phyloP scores from a whole-genome alignment of 1,140 invertebrate genomes.

The Octopus bimaculoides region DNA sequence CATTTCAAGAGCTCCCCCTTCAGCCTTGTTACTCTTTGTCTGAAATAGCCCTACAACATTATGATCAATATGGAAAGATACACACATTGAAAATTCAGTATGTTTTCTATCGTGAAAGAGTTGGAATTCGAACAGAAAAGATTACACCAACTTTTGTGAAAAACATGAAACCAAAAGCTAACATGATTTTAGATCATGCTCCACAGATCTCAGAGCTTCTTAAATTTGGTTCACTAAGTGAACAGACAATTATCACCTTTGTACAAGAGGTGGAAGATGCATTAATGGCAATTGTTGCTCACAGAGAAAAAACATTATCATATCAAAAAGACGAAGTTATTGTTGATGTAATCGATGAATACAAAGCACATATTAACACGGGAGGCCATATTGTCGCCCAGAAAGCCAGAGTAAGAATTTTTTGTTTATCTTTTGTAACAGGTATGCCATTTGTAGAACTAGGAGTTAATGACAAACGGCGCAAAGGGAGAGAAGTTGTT shows the following conservation, averaged over 20 bases:
- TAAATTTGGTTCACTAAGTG: constrained; percentile 88
- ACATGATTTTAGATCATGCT: constrained; percentile 89
- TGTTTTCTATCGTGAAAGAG: constrained; percentile 96
- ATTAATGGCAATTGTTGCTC: constrained; percentile 54
- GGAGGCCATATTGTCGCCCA: constrained; percentile 76
- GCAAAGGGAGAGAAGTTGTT: constrained; percentile 98
- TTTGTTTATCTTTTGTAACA: constrained; percentile 87
- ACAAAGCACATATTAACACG: constrained; percentile 88
- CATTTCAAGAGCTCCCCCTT: constrained; percentile 72
- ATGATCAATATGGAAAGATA: constrained; percentile 98
- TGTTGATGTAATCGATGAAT: constrained; percentile 93
- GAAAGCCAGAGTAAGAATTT: constrained; percentile 90
- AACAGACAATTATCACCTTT: constrained; percentile 89
- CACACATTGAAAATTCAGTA: constrained; percentile 98
- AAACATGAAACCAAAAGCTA: constrained; percentile 49
- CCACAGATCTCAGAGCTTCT: constrained; percentile 92
- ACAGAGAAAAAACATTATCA: constrained; percentile 66
- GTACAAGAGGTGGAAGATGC: constrained; percentile 84
- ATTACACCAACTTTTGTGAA: constrained; percentile 61
- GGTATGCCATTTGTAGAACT: constrained; percentile 85
- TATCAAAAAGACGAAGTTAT: constrained; percentile 99
- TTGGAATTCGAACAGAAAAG: constrained; percentile 93
- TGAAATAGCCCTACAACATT: constrained; percentile 86
- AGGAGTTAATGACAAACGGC: constrained; percentile 93
- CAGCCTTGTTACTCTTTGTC: constrained; percentile 83